Evolutionary conservation across 2,888 invertebrate species (phyloP).

Genomic region (Drosophila mimetica): DNA sequence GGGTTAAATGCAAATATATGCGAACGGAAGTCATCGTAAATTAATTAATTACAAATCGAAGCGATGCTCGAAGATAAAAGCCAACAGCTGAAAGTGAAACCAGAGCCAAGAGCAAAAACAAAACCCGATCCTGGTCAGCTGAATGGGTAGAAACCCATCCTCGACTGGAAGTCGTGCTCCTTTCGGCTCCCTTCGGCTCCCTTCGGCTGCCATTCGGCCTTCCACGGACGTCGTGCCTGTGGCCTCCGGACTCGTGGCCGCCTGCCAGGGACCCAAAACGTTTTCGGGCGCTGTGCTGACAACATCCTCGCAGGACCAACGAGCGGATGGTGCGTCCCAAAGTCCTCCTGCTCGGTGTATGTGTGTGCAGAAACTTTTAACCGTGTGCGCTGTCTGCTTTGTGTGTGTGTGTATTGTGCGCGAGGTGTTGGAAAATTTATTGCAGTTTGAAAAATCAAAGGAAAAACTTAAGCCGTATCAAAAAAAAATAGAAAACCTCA

Average conservation of each 20-base stretch:
- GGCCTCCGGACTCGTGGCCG: conserved; percentile 53
- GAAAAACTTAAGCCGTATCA: conserved; percentile 33
- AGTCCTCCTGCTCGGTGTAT: conserved; percentile 42
- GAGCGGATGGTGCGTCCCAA: conserved; percentile 73
- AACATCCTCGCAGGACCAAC: conserved; percentile 75
- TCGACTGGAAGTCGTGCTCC: conserved; percentile 14
- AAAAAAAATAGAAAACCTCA: conserved; percentile 17
- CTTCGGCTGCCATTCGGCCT: conserved; percentile 34
- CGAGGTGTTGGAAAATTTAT: conserved; percentile 71
- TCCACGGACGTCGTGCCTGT: conserved; percentile 37
- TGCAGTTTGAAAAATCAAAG: conserved; percentile 62
- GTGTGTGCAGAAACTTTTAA: conserved; percentile 69
- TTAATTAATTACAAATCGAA: conserved; percentile 63
- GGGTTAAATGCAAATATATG: conserved; percentile 39
- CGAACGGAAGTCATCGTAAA: conserved; percentile 54
- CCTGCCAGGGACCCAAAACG: conserved; percentile 64
- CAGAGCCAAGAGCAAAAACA: not conserved
- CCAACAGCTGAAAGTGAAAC: conserved; percentile 27
- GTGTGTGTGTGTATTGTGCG: conserved; percentile 20
- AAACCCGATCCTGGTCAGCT: conserved; percentile 33
- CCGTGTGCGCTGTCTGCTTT: conserved; percentile 43
- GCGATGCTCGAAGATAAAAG: conserved; percentile 16
- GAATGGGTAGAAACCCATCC: not conserved
- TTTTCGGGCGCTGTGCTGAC: conserved; percentile 80
- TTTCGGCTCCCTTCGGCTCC: conserved; percentile 36